phyloP scores from a whole-genome alignment of 2,888 invertebrate genomes.

The Megalurothrips usitatus region DNA sequence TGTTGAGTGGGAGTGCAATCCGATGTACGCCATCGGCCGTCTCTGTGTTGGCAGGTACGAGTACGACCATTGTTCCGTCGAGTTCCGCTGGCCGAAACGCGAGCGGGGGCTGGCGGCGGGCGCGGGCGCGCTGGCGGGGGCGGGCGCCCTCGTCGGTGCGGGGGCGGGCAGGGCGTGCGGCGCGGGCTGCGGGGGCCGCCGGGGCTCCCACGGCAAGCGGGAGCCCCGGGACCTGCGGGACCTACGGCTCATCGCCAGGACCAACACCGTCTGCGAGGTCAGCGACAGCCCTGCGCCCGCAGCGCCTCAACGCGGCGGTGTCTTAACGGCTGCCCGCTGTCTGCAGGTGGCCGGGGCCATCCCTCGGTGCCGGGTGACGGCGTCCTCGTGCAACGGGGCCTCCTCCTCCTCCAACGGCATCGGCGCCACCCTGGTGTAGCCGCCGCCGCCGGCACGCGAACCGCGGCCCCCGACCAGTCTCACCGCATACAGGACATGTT shows the following conservation, averaged over 20 bases:
- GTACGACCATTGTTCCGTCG: conserved; percentile 8
- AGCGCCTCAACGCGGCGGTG: background rate
- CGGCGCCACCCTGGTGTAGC: background rate
- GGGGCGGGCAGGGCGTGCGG: conserved; percentile 29
- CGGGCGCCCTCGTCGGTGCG: conserved; percentile 11
- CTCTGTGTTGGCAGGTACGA: background rate
- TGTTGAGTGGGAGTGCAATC: no score
- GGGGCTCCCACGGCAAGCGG: conserved; percentile 2
- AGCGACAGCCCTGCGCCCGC: background rate
- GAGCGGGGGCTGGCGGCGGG: conserved; percentile 29
- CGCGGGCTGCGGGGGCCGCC: conserved; percentile 19
- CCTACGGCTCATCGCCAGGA: background rate
- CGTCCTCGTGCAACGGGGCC: background rate
- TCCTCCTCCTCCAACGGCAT: background rate
- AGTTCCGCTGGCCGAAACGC: conserved; percentile 11
- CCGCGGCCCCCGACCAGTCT: no score
- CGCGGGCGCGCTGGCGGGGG: conserved; percentile 30
- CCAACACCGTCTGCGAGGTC: conserved; percentile 10
- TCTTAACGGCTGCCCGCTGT: background rate
- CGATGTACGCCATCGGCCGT: no score
- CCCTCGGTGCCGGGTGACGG: conserved; percentile 1
- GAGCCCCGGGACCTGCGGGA: background rate
- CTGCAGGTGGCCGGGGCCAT: background rate
- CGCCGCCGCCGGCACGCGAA: no score
- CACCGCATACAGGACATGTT: no score